Evolutionary conservation across 2,888 invertebrate species (phyloP).

Genomic region (Kryphioiulus occultus): DNA sequence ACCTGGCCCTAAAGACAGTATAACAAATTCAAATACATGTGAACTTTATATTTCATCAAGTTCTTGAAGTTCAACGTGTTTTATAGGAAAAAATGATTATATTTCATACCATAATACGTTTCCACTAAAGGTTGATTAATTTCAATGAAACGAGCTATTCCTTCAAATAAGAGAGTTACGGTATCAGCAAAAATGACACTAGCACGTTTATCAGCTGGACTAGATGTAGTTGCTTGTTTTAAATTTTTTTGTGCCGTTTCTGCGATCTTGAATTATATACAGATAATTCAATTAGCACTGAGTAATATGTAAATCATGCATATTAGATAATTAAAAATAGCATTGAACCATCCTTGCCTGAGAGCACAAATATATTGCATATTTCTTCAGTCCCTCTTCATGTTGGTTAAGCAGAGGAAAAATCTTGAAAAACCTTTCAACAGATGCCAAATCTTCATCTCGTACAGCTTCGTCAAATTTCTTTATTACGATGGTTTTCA

Average conservation of each 20-base stretch:
- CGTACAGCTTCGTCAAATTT: constrained; percentile 92
- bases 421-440: constrained; percentile 95
- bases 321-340: background rate
- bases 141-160: constrained; percentile 82
- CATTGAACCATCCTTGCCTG: constrained; percentile 68
- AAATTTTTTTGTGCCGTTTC: constrained; percentile 77
- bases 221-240: constrained; percentile 71
- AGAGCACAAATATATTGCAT: constrained; percentile 83
- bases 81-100: too few relatives aligned
- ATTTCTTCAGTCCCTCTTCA: constrained; percentile 85
- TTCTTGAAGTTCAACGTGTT: too few relatives aligned
- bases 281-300: background rate
- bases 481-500: constrained; percentile 74
- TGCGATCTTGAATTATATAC: constrained; percentile 60
- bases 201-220: constrained; percentile 73
- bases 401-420: constrained; percentile 94
- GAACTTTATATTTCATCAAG: too few relatives aligned
- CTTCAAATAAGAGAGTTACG: constrained; percentile 82
- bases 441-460: constrained; percentile 84
- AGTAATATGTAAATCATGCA: background rate
- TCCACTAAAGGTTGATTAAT: constrained; percentile 88
- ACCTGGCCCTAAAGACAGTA: constrained; percentile 68
- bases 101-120: constrained; percentile 76
- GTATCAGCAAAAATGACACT: constrained; percentile 85
- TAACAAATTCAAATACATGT: too few relatives aligned